A percentile compares a stretch with the other conserved stretches of the same genome.
phyloP scores from a whole-genome alignment of 2,797 vertebrate genomes.

The Pangasius macronema region DNA sequence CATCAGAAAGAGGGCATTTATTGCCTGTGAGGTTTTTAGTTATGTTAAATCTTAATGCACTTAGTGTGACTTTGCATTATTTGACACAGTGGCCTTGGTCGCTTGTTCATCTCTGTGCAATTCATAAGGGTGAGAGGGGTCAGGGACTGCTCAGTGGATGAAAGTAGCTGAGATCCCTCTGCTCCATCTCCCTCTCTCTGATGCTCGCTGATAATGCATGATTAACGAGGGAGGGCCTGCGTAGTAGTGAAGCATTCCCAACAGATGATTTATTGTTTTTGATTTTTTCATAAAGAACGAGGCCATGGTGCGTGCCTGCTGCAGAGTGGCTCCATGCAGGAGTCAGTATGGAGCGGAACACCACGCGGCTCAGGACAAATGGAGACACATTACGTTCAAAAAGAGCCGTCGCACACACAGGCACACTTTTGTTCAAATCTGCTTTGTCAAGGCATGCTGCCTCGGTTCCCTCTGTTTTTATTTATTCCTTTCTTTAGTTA shows the following conservation, averaged over 20 bases:
- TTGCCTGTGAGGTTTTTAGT: slow-evolving; percentile 60
- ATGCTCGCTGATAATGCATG: slow-evolving; percentile 83
- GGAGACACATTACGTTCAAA: slow-evolving; percentile 80
- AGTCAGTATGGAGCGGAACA: slow-evolving; percentile 82
- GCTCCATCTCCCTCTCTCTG: slow-evolving; percentile 47
- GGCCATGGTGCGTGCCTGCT: slow-evolving; percentile 52
- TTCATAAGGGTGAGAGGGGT: slow-evolving; percentile 60
- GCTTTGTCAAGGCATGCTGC: slow-evolving; percentile 77
- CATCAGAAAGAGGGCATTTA: slow-evolving; percentile 48
- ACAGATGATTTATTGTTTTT: slow-evolving; percentile 87
- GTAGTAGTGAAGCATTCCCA: slow-evolving; percentile 77
- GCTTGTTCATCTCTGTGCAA: slow-evolving; percentile 52
- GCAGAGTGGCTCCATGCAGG: slow-evolving; percentile 77
- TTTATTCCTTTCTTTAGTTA: not conserved
- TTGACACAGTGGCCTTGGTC: slow-evolving; percentile 60
- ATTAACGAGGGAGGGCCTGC: slow-evolving; percentile 81
- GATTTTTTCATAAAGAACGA: slow-evolving; percentile 65
- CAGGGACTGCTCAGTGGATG: slow-evolving; percentile 72
- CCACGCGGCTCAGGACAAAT: slow-evolving; percentile 87
- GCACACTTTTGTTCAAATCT: slow-evolving; percentile 75
- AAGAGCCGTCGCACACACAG: slow-evolving; percentile 76
- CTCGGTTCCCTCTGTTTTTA: slow-evolving; percentile 8
- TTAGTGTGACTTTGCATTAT: slow-evolving; percentile 61
- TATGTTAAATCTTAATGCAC: slow-evolving; percentile 68
- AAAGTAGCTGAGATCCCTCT: slow-evolving; percentile 46